Conservation (phyloP, 2,888 invertebrate genomes). For the Lysandra bellargus region DNA sequence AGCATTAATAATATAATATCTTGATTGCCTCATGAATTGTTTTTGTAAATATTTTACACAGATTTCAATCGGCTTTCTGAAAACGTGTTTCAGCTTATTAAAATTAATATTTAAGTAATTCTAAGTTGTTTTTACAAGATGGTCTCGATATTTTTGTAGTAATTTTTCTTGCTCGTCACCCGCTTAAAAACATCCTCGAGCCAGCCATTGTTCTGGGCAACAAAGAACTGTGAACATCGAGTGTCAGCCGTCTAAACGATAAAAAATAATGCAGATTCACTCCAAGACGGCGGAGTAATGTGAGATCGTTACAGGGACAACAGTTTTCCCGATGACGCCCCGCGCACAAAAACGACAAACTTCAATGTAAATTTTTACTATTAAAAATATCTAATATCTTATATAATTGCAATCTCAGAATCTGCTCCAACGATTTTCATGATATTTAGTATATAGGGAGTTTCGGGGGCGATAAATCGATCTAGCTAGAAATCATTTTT, state of each 20-base stretch:
- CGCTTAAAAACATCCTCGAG: conserved; percentile 55
- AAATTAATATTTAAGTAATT: background rate
- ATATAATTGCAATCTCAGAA: too few species aligned
- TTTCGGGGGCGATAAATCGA: too few species aligned
- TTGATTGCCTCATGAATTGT: background rate
- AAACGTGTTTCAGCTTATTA: background rate
- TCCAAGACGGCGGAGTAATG: conserved; percentile 56
- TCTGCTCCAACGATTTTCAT: too few species aligned
- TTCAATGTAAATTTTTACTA: background rate
- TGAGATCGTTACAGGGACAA: conserved; percentile 66
- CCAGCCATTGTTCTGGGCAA: conserved; percentile 62
- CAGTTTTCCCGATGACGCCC: conserved; percentile 27
- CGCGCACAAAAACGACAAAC: conserved; percentile 4
- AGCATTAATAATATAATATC: background rate
- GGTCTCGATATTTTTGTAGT: conserved; percentile 35
- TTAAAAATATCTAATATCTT: too few species aligned
- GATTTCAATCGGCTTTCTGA: background rate
- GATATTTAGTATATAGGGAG: too few species aligned
- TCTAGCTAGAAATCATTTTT: too few species aligned
- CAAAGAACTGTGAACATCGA: conserved; percentile 61
- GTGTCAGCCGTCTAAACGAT: conserved; percentile 63
- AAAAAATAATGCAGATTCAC: conserved; percentile 70
- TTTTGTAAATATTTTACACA: background rate
- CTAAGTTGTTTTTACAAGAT: background rate
- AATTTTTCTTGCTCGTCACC: conserved; percentile 42